Percentiles rank a stretch among this genome's conserved stretches.
Conservation (phyloP, 35 echinoderm and acorn worm genomes). For the Hemicentrotus pulcherrimus region DNA sequence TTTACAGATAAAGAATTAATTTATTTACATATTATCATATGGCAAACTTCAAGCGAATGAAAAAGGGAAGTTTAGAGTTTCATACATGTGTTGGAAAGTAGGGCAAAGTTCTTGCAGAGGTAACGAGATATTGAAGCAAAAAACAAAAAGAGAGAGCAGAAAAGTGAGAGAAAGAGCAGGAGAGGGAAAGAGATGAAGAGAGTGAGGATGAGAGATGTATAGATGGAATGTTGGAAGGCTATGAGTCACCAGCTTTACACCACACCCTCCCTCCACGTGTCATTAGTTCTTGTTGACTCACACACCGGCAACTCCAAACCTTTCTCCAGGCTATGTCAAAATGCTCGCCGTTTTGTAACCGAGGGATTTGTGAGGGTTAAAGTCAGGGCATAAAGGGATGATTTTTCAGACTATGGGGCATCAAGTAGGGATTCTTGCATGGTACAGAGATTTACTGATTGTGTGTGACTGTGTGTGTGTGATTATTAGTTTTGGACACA, state of each 20-base stretch:
- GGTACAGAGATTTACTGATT: neutral
- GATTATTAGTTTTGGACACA: neutral
- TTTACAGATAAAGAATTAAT: neutral
- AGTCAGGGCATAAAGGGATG: neutral
- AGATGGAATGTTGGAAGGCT: neutral
- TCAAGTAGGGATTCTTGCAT: neutral
- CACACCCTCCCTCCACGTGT: constrained; percentile 41
- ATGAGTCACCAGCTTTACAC: neutral
- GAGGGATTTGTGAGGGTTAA: neutral
- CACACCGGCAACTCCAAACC: neutral
- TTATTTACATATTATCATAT: neutral
- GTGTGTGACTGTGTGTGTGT: neutral
- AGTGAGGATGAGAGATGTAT: neutral
- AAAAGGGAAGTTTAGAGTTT: neutral
- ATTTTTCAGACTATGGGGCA: neutral
- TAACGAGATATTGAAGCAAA: neutral
- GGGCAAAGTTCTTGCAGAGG: neutral
- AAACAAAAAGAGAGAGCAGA: neutral
- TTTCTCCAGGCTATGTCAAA: constrained; percentile 3
- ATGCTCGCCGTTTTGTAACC: neutral
- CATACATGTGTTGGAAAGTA: neutral
- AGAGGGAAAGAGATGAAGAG: neutral
- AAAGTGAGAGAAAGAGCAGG: constrained; percentile 11
- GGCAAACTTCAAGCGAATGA: neutral
- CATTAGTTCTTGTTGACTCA: constrained; percentile 40